Evolutionary conservation across 2,113 vertebrate species (phyloP).

Genomic region (Ondatra zibethicus): DNA sequence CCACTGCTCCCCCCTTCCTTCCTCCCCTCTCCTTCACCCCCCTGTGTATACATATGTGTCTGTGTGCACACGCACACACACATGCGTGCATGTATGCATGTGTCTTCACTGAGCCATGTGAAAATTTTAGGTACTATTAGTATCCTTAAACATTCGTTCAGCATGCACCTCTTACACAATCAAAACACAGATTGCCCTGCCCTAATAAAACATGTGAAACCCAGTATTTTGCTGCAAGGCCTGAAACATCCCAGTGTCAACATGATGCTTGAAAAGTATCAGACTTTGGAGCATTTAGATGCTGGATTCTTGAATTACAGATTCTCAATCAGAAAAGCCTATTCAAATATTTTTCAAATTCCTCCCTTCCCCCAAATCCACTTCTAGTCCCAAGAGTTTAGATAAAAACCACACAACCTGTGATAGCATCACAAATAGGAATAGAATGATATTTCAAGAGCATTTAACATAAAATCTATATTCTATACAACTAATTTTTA

Average conservation of each 20-base stretch:
- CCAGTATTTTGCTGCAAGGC: not conserved
- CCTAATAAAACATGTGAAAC: not conserved
- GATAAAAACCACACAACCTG: not conserved
- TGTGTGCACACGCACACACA: too few relatives aligned
- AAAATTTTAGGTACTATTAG: not conserved
- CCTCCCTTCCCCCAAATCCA: not conserved
- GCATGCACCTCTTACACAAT: not conserved
- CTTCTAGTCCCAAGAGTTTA: not conserved
- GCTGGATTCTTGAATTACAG: not conserved
- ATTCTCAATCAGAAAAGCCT: not conserved
- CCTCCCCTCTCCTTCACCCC: too few relatives aligned
- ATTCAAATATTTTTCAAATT: not conserved
- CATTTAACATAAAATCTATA: not conserved
- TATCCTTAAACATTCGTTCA: not conserved
- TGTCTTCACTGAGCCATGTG: not conserved
- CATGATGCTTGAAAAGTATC: accelerated
- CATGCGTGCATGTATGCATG: not conserved
- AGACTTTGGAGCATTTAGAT: not conserved
- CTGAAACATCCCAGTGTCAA: not conserved
- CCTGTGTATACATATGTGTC: not conserved
- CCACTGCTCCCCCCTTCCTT: not conserved
- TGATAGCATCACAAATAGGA: not conserved
- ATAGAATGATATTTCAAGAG: not conserved
- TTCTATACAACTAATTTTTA: not conserved
- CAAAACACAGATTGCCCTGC: not conserved